These are phyloP conservation scores for Campoplex capitator DNA, from an alignment of 2,888 invertebrate species.

Conservation along the genomic window DNA sequence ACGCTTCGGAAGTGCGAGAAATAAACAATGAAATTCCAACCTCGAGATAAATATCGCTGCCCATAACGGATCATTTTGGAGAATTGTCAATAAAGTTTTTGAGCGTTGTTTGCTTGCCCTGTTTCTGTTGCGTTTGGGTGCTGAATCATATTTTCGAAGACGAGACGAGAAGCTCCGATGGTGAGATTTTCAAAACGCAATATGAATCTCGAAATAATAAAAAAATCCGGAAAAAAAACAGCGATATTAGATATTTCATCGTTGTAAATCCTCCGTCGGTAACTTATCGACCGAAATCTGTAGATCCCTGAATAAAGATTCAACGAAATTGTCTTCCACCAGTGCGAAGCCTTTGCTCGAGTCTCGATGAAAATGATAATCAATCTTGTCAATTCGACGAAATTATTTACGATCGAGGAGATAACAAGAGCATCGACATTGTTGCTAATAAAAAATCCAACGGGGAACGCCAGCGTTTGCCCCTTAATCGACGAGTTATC, in stretches of 20 bases:
- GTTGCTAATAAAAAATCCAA: conserved; percentile 61
- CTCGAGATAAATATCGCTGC: conserved; percentile 12
- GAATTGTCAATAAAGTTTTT: conserved; percentile 53
- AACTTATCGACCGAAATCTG: not conserved
- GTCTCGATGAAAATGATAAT: conserved; percentile 71
- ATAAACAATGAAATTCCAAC: conserved; percentile 16
- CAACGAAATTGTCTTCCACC: not conserved
- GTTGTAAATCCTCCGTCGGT: not conserved
- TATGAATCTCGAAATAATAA: not conserved
- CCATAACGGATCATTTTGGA: conserved; percentile 41
- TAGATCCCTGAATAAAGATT: not conserved
- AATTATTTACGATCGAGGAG: conserved; percentile 72
- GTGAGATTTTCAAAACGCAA: conserved; percentile 10
- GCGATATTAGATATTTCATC: not conserved
- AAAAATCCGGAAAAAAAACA: not conserved
- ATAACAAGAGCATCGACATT: conserved; percentile 67
- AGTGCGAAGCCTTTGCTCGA: conserved; percentile 48
- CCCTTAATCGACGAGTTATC: conserved; percentile 33
- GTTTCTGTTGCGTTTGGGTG: conserved; percentile 73
- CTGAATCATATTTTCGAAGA: conserved; percentile 69
- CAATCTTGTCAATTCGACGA: conserved; percentile 45
- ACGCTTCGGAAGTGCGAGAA: not conserved
- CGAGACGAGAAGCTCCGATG: conserved; percentile 59
- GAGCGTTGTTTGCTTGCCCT: conserved; percentile 71
- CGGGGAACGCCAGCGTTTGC: conserved; percentile 40